Evolutionary conservation across 2,888 invertebrate genomes (phyloP), one percentile per base, ranked within the genome.

Genomic region (Caenorhabditis doughertyi): DNA sequence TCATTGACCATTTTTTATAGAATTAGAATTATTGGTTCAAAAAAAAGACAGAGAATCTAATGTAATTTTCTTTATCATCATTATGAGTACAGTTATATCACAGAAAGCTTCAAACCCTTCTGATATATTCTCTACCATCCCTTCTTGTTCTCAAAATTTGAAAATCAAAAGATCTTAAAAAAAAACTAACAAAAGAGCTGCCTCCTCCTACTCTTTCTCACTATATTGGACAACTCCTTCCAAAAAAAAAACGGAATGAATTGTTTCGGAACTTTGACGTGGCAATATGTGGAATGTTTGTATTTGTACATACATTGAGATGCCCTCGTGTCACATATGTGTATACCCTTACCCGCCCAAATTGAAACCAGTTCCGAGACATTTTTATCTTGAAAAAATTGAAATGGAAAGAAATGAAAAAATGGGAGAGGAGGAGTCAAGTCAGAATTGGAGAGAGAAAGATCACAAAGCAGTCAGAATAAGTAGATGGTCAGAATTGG

Each of bases 351-450:
- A 23, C 7, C 65, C 65, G 51, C 65, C 65, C 65, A 65, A 65
- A 51, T 47, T 65, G 51, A 65, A 65, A 65, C 65, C 65, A 65
- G 65, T 65, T 65, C 60, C 42, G 60, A 60, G 42, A 60, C 60
- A 60, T 60, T 60, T n/a, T 35, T 39, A 60, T 60, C 65, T 64
- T 49, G 11, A 49, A 47, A 49, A 64, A 60, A 39, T 11, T 25
- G 60, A 60, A 60, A 64, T 49, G 58, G 42, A 60, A 60, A 23
- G 23, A 42, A 42, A 25, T n/a, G 25, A 23, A n/a, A 55, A 8
- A n/a, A 7, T 16, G 5, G 42, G 42, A 42, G 39, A 32, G 32
- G 32, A 32, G n/a, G 27, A 56, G 56, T 56, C 53, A 55, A 55
- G 39, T 58, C 60, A 60, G 42, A 60, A 60, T 42, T 42, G 2